phyloP scores from a whole-genome alignment of 1,140 invertebrate species.

The Drosophila gunungcola region DNA sequence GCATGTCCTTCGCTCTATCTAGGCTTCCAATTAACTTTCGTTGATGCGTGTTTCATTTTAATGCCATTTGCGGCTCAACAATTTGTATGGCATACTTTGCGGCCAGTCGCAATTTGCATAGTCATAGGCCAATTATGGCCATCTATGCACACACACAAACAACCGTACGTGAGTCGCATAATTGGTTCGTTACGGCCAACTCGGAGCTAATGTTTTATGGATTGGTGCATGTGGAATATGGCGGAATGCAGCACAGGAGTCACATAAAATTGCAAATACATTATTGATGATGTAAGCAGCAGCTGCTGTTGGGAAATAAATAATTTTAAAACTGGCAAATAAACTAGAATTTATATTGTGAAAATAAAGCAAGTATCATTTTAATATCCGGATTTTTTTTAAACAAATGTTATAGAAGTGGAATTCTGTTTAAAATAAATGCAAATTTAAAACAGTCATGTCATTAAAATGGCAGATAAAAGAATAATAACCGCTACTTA shows the following conservation, averaged over 20 bases:
- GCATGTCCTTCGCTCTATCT: constrained; percentile 29
- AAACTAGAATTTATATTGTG: constrained; percentile 14
- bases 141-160: constrained; percentile 11
- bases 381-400: constrained; percentile 3
- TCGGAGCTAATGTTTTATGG: constrained; percentile 41
- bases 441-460: not conserved
- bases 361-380: not conserved
- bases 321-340: constrained; percentile 17
- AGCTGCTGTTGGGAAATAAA: constrained; percentile 14
- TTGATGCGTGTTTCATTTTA: constrained; percentile 75
- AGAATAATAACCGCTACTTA: no score
- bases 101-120: constrained; percentile 72
- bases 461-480: no score
- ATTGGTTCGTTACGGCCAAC: constrained; percentile 38
- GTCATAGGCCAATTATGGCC: constrained; percentile 73
- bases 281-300: constrained; percentile 37
- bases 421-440: not conserved
- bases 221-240: constrained; percentile 18
- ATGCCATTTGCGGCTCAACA: constrained; percentile 47
- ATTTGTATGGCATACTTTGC: constrained; percentile 74
- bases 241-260: constrained; percentile 12
- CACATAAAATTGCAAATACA: constrained; percentile 25
- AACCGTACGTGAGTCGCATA: constrained; percentile 67
- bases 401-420: constrained; percentile 4
- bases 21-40: constrained; percentile 77